Evolutionary conservation across 2,888 invertebrate species (phyloP).

Genomic region (Lobophora halterata): DNA sequence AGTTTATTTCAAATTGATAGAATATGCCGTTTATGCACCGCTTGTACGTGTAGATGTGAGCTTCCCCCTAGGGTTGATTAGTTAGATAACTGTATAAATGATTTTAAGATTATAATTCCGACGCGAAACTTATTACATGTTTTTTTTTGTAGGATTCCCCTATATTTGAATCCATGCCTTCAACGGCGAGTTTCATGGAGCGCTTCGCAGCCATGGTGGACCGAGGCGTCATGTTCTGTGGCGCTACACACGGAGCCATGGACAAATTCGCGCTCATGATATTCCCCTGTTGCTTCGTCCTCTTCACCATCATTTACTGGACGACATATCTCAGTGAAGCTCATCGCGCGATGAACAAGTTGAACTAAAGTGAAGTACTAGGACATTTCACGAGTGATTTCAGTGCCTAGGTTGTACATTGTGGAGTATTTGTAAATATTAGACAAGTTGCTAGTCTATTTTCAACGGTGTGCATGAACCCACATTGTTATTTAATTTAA

Average conservation of each 20-base stretch:
- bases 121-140: constrained; percentile 7
- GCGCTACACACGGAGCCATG: constrained; percentile 81
- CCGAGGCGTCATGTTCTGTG: constrained; percentile 81
- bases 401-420: constrained; percentile 51
- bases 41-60: constrained; percentile 20
- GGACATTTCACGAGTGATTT: constrained; percentile 24
- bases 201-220: constrained; percentile 69
- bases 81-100: constrained; percentile 7
- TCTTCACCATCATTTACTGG: constrained; percentile 82
- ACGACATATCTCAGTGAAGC: constrained; percentile 82
- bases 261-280: constrained; percentile 82
- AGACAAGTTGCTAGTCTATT: constrained; percentile 67
- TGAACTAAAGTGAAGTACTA: constrained; percentile 32
- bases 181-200: constrained; percentile 48
- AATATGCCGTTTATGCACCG: constrained; percentile 19
- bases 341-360: constrained; percentile 52
- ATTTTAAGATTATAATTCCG: constrained; percentile 1
- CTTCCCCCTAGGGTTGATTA: constrained; percentile 11
- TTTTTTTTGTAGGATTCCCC: constrained; percentile 64
- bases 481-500: constrained; percentile 15
- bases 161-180: constrained; percentile 64
- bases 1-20: constrained; percentile 8
- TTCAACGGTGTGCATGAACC: constrained; percentile 42
- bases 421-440: constrained; percentile 57
- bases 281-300: constrained; percentile 80